Percentiles rank a stretch among this genome's conserved stretches.
Evolutionary conservation across 2,888 invertebrate genomes (phyloP).

Genomic region (Cerastoderma edule): DNA sequence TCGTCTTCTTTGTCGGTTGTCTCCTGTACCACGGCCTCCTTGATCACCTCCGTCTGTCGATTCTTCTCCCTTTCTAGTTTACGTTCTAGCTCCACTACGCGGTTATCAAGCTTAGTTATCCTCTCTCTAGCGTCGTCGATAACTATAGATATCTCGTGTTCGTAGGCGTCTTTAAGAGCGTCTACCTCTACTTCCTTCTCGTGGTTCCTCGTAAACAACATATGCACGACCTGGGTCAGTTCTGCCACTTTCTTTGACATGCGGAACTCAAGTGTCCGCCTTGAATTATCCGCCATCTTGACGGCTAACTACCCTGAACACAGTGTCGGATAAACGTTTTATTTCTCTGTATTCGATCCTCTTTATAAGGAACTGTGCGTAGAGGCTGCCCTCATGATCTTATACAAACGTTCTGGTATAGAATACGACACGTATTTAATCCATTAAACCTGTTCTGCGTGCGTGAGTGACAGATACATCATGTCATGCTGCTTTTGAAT

Average conservation of each 20-base stretch:
- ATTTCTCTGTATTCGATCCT: background rate
- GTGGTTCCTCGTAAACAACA: conserved; percentile 83
- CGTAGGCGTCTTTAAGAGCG: conserved; percentile 80
- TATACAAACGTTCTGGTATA: background rate
- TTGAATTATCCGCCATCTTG: conserved; percentile 57
- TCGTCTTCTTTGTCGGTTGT: conserved; percentile 67
- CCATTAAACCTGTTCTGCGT: background rate
- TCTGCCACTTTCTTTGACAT: conserved; percentile 83
- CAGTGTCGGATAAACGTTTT: too few species aligned
- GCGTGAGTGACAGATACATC: background rate
- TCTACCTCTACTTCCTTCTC: conserved; percentile 82
- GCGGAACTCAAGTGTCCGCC: conserved; percentile 80
- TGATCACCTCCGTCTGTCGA: conserved; percentile 56
- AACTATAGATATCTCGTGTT: conserved; percentile 77
- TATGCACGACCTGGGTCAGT: conserved; percentile 83
- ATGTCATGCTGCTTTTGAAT: too few species aligned
- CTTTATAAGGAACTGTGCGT: background rate
- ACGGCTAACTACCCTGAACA: background rate
- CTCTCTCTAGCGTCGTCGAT: conserved; percentile 74
- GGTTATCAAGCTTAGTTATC: conserved; percentile 67
- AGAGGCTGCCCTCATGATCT: background rate
- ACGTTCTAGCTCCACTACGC: conserved; percentile 64
- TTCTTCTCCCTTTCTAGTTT: conserved; percentile 62
- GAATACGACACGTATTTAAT: background rate
- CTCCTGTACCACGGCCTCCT: conserved; percentile 60